Evolutionary conservation across 2,113 vertebrate species (phyloP).

Genomic region (Tupaia chinensis): DNA sequence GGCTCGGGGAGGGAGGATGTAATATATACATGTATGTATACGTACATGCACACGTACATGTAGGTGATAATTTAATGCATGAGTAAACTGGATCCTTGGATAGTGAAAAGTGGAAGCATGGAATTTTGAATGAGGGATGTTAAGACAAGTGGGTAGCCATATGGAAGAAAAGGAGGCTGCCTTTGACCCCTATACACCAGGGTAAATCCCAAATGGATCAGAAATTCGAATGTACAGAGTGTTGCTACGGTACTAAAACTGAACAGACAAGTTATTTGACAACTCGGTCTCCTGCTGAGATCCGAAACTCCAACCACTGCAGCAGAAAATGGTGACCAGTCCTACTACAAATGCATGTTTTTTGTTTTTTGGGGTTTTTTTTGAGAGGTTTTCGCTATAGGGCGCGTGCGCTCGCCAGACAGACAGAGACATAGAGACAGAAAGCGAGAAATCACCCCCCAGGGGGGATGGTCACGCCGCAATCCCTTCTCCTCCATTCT

Average conservation of each 20-base stretch:
- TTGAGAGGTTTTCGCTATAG: too few species aligned
- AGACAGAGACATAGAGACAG: too few species aligned
- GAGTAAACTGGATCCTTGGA: neutral
- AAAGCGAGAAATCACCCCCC: too few species aligned
- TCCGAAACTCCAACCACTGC: neutral
- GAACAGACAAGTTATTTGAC: neutral
- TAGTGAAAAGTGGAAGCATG: neutral
- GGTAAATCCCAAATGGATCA: neutral
- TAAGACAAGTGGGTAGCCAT: neutral
- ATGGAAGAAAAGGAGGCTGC: neutral
- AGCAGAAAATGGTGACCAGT: neutral
- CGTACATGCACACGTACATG: too few species aligned
- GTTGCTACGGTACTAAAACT: neutral
- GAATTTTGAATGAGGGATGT: neutral
- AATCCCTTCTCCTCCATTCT: too few species aligned
- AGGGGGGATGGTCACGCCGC: too few species aligned
- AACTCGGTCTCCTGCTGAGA: neutral
- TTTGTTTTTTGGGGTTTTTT: too few species aligned
- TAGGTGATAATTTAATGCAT: accelerated
- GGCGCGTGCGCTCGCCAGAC: too few species aligned
- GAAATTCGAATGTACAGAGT: neutral
- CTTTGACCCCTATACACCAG: neutral
- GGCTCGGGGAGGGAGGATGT: too few species aligned
- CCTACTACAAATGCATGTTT: accelerated
- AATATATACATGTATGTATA: too few species aligned